Base-by-base conservation (phyloP, 2,888 invertebrate species). In the Scaptodrosophila latifasciaeformis region DNA sequence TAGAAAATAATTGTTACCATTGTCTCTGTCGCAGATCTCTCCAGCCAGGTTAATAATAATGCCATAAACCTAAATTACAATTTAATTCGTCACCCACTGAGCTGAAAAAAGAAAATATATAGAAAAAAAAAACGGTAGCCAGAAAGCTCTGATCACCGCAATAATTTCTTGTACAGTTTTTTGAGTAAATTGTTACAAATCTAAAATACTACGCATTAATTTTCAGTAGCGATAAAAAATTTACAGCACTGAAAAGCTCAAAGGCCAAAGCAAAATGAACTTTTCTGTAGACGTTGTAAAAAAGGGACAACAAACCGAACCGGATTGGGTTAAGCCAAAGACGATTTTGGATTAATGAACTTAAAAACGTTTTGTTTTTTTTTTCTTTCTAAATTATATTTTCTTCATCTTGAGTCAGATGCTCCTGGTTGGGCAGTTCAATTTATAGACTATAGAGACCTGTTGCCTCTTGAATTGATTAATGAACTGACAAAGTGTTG, bases 151-250 rank as follows among this genome's bases (percentile, higher is more conserved):
- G 35, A 45, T 54, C 49, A 54, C 17, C 9, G 7, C 30, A 51
- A 47, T 53, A 67, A 60, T 51, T 44, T 62, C 50, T 55, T 53
- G 43, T 57, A 56, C 37, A 37, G 17, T 37, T 17, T 9, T 3
- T 17, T 37, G 37, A 61, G 15, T 13, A 42, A 57, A 27, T 67
- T n/a, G 53, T 48, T 58, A 61, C 53, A 76, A 66, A 70, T 74
- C 62, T 30, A 35, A 79, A 72, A 64, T 72, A 67, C 43, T 64
- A 72, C 74, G 79, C 79, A 68, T 72, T 84, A 84, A 84, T 84
- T 82, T 84, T 84, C 84, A 65, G 84, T 82, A 84, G 85, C 84
- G 77, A 69, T 71, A 70, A 71, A 65, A 72, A 80, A 78, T 81
- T 37, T 76, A 82, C 64, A 65, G 5, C 15, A 24, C 3, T 7